These are phyloP conservation scores for Rana temporaria DNA, from an alignment of 2,113 vertebrate species.

Conservation along the genomic window DNA sequence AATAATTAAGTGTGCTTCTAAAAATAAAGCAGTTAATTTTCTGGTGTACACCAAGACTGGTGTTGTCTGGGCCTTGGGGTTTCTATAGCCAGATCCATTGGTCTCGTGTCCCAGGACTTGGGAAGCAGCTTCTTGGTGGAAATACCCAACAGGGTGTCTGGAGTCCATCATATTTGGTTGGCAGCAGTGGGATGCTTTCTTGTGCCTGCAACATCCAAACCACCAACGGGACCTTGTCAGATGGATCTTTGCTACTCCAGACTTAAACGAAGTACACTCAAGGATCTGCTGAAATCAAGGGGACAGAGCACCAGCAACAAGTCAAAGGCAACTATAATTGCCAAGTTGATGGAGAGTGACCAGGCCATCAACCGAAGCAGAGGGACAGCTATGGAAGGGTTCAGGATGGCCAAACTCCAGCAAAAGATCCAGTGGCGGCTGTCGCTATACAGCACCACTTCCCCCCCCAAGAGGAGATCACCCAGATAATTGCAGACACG, in stretches of 20 bases:
- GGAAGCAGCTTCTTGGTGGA: too few relatives aligned
- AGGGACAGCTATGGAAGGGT: neutral
- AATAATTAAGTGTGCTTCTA: neutral
- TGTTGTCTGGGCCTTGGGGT: too few relatives aligned
- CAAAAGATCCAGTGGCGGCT: too few relatives aligned
- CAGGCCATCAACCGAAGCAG: neutral
- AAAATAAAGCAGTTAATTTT: neutral
- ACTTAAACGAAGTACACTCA: neutral
- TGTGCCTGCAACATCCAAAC: neutral
- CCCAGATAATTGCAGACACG: neutral
- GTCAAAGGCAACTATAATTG: neutral
- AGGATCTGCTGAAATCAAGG: neutral
- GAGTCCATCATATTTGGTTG: too few relatives aligned
- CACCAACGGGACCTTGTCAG: neutral
- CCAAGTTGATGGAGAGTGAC: neutral
- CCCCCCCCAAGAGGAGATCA: neutral
- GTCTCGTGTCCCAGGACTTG: too few relatives aligned
- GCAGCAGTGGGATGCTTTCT: neutral
- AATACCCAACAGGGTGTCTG: too few relatives aligned
- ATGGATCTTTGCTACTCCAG: too few relatives aligned
- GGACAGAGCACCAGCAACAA: neutral
- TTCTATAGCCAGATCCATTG: too few relatives aligned
- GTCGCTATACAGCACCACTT: neutral
- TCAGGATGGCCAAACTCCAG: neutral
- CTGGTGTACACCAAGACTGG: too few relatives aligned